These are phyloP conservation scores for Spinus olivaceus DNA, from an alignment of 2,797 vertebrate species.

Conservation along the genomic window DNA sequence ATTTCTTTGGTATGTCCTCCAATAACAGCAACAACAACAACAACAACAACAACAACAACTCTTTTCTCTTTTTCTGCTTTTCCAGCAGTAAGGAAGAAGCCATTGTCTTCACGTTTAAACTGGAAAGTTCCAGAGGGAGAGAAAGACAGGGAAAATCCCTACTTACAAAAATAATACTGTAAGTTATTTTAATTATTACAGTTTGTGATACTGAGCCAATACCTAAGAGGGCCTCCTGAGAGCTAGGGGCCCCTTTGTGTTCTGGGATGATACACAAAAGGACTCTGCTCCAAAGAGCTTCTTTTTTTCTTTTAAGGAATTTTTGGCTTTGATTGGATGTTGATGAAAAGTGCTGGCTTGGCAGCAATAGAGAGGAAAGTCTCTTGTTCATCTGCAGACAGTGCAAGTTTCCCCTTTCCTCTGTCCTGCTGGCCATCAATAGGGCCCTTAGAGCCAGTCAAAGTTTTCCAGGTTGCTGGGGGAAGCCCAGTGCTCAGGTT, in stretches of 20 bases:
- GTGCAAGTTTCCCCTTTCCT: neutral
- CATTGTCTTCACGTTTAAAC: neutral
- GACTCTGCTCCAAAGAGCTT: neutral
- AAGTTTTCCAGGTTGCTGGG: neutral
- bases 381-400: neutral
- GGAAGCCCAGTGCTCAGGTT: neutral
- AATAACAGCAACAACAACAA: neutral
- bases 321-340: neutral
- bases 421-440: neutral
- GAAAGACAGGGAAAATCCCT: neutral
- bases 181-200: neutral
- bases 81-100: neutral
- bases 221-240: neutral
- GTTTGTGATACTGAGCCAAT: neutral
- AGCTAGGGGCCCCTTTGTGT: neutral
- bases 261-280: conserved; percentile 4
- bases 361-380: neutral
- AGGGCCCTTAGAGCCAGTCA: neutral
- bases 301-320: conserved; percentile 30
- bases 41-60: neutral
- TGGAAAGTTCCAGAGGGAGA: neutral
- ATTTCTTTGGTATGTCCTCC: neutral
- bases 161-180: neutral
- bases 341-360: conserved; percentile 24
- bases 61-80: neutral